Percentiles rank a stretch among this genome's conserved stretches.
These are phyloP conservation scores for Caerostris darwini DNA, from an alignment of 1,140 invertebrate species.

Conservation along the genomic window DNA sequence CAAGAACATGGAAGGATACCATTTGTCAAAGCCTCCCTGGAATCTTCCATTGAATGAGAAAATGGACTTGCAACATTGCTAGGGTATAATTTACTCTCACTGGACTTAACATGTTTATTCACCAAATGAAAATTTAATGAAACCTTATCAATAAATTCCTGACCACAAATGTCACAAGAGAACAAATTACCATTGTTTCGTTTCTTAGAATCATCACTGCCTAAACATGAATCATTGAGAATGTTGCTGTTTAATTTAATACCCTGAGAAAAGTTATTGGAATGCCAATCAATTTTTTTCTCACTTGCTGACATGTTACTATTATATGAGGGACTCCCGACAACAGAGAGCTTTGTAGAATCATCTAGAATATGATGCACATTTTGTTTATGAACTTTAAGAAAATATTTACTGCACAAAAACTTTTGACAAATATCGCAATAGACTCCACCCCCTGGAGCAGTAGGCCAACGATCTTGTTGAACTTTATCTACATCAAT, in stretches of 20 bases:
- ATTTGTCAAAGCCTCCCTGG: slow-evolving; percentile 31
- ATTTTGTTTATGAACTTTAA: slow-evolving; percentile 98
- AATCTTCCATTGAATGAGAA: slow-evolving; percentile 54
- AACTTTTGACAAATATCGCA: slow-evolving; percentile 99
- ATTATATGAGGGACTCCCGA: slow-evolving; percentile 40
- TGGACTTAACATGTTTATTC: slow-evolving; percentile 83
- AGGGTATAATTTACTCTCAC: slow-evolving; percentile 35
- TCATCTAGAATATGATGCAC: slow-evolving; percentile 96
- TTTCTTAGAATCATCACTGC: slow-evolving; percentile 84
- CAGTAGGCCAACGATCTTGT: slow-evolving; percentile 84
- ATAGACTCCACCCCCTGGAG: slow-evolving; percentile 93
- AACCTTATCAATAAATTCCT: slow-evolving; percentile 83
- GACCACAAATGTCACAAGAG: slow-evolving; percentile 83
- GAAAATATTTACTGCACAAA: slow-evolving; percentile 97
- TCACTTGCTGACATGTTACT: slow-evolving; percentile 24
- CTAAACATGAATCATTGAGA: slow-evolving; percentile 84
- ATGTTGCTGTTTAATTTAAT: slow-evolving; percentile 94
- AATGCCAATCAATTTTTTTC: slow-evolving; percentile 52
- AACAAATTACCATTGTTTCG: slow-evolving; percentile 31
- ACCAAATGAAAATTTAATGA: slow-evolving; percentile 84
- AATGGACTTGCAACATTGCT: background rate
- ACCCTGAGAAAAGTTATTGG: slow-evolving; percentile 88
- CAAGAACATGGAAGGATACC: slow-evolving; percentile 72
- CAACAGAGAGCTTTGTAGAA: slow-evolving; percentile 66
- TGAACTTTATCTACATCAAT: slow-evolving; percentile 88